phyloP scores from a whole-genome alignment of 2,113 vertebrate species.

The Malaclemys terrapin region DNA sequence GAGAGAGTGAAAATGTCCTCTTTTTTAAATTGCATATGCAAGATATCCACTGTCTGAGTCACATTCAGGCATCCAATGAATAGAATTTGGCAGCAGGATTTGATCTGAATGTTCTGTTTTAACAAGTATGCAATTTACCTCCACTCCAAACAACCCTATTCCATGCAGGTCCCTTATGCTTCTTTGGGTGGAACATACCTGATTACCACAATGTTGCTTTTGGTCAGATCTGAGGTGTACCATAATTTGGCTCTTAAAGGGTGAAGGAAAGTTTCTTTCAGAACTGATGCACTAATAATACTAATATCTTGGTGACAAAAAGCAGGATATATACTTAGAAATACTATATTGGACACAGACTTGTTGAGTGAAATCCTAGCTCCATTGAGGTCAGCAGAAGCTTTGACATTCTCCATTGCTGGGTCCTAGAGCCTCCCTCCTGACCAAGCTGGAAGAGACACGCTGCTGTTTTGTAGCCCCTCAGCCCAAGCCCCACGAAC shows the following conservation, averaged over 20 bases:
- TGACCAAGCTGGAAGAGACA: too few relatives aligned
- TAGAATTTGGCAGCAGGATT: background rate
- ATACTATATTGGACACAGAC: rapidly evolving
- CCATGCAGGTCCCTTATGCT: background rate
- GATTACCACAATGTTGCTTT: background rate
- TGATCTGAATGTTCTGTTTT: background rate
- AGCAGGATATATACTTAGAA: background rate
- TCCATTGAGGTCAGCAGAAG: background rate
- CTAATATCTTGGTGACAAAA: background rate
- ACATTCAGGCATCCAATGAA: background rate
- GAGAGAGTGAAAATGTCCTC: background rate
- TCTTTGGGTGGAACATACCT: background rate
- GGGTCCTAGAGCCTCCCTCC: too few relatives aligned
- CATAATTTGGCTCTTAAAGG: background rate
- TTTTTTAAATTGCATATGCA: background rate
- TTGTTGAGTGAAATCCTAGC: background rate
- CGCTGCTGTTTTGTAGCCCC: too few relatives aligned
- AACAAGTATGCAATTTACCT: background rate
- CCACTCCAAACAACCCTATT: background rate
- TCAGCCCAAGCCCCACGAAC: too few relatives aligned
- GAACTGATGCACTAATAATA: background rate
- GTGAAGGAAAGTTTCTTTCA: background rate
- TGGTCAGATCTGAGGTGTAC: background rate
- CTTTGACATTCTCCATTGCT: background rate
- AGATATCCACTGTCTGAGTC: background rate